phyloP scores from a whole-genome alignment of 2,113 vertebrate species.

The Indicator maculatus region DNA sequence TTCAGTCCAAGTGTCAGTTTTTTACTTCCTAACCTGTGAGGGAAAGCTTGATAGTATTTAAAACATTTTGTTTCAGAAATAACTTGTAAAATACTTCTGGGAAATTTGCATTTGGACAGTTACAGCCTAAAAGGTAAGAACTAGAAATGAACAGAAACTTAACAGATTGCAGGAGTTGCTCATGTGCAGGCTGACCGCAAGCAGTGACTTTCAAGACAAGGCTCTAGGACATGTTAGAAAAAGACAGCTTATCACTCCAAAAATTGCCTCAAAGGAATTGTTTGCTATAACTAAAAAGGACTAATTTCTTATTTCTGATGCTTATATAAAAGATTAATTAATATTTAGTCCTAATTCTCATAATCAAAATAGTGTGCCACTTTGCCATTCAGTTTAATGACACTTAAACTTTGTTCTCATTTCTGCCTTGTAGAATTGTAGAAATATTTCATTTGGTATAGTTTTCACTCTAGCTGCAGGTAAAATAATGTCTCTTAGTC shows the following conservation, averaged over 20 bases:
- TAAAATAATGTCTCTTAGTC: background rate
- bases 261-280: background rate
- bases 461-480: background rate
- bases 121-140: slow-evolving; percentile 21
- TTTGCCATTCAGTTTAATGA: background rate
- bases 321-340: background rate
- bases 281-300: background rate
- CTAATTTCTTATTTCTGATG: background rate
- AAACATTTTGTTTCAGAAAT: background rate
- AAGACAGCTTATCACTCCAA: background rate
- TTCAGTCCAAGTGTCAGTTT: background rate
- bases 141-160: background rate
- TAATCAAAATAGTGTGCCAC: background rate
- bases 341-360: background rate
- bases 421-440: background rate
- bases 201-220: background rate
- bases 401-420: background rate
- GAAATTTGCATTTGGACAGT: slow-evolving; percentile 43
- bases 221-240: background rate
- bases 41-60: background rate
- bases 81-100: background rate
- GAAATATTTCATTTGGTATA: background rate
- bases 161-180: background rate
- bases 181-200: background rate
- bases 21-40: background rate